Conservation (phyloP, 2,113 vertebrate species). For the Sander lucioperca region DNA sequence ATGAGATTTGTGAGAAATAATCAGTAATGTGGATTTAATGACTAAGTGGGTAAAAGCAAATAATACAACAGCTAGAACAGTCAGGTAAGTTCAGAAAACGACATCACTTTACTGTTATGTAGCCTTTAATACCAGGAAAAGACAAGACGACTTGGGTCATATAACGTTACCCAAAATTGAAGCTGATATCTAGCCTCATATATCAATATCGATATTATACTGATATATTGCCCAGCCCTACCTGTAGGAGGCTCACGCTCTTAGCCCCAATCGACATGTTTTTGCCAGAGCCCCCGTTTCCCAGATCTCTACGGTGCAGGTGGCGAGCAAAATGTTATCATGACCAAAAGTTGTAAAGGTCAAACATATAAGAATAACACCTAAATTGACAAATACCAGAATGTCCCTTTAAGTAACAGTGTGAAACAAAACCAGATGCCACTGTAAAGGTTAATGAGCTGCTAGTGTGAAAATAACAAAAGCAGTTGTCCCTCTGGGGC, state of each 20-base stretch:
- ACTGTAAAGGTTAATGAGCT: slow-evolving; percentile 23
- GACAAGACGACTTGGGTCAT: no score
- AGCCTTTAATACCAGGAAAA: no score
- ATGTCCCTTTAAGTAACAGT: slow-evolving; percentile 3
- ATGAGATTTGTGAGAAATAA: no score
- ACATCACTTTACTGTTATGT: no score
- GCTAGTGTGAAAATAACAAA: slow-evolving; percentile 30
- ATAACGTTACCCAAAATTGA: no score
- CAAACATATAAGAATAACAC: not conserved
- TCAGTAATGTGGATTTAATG: no score
- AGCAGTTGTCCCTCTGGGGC: not conserved
- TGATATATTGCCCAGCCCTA: no score
- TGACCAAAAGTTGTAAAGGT: not conserved
- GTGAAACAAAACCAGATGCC: slow-evolving; percentile 54
- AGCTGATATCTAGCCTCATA: no score
- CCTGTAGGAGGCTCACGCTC: not conserved
- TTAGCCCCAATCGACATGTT: not conserved
- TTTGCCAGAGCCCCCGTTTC: not conserved
- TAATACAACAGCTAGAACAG: no score
- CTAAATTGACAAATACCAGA: slow-evolving; percentile 30
- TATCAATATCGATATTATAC: no score
- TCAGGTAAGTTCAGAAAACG: no score
- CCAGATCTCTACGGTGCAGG: not conserved
- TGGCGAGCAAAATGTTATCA: not conserved
- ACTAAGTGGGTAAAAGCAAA: no score